phyloP scores from a whole-genome alignment of 2,797 vertebrate genomes.

The Oryzias sinensis region DNA sequence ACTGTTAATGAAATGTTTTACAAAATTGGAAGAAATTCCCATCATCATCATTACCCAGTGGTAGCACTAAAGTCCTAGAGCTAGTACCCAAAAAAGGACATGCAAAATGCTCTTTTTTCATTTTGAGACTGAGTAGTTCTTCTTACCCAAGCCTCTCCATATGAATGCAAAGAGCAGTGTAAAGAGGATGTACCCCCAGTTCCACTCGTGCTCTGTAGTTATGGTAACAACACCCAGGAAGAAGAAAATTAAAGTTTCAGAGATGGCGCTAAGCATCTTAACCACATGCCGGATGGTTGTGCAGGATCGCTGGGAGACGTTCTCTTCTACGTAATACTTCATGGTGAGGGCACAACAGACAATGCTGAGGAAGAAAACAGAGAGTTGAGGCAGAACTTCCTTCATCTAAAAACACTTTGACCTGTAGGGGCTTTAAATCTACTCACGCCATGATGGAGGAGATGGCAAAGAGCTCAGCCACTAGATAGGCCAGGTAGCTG shows the following conservation, averaged over 20 bases:
- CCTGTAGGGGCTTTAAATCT: not conserved
- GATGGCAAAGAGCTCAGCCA: constrained; percentile 92
- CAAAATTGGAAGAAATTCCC: no score
- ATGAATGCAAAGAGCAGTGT: constrained; percentile 92
- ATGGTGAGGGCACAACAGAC: constrained; percentile 95
- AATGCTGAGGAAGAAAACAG: constrained; percentile 79
- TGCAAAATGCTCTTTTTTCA: no score
- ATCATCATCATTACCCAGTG: no score
- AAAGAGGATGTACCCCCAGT: constrained; percentile 95
- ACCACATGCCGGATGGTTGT: constrained; percentile 94
- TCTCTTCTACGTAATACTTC: constrained; percentile 97
- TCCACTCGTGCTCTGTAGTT: constrained; percentile 94
- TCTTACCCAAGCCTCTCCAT: constrained; percentile 90
- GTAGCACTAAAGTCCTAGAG: no score
- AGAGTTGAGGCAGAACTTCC: not conserved
- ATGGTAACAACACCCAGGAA: constrained; percentile 96
- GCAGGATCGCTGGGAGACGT: constrained; percentile 95
- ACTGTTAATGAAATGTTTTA: no score
- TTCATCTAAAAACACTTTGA: no score
- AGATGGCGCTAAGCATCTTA: constrained; percentile 95
- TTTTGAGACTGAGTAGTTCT: not conserved
- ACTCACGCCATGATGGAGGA: constrained; percentile 98
- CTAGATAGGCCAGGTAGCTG: constrained; percentile 94
- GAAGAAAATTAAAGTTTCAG: constrained; percentile 97
- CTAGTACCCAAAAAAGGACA: no score